Evolutionary conservation across 2,113 vertebrate species (phyloP).

Genomic region (Alouatta palliata): DNA sequence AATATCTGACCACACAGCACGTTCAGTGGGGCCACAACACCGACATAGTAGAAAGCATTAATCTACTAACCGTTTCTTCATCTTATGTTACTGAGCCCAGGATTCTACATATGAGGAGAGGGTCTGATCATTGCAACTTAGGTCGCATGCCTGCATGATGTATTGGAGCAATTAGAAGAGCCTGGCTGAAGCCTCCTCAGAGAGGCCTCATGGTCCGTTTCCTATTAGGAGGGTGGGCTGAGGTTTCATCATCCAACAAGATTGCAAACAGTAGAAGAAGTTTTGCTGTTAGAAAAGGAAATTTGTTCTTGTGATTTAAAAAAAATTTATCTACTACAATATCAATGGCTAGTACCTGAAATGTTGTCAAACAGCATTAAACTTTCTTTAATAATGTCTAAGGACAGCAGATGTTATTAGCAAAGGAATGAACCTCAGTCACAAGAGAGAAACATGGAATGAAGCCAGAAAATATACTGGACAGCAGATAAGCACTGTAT

Average conservation of each 20-base stretch:
- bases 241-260: background rate
- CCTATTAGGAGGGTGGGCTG: accelerated
- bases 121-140: background rate
- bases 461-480: background rate
- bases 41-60: background rate
- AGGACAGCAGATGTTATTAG: background rate
- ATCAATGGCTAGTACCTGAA: background rate
- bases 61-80: background rate
- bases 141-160: background rate
- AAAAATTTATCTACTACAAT: background rate
- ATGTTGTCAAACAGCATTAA: background rate
- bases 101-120: background rate
- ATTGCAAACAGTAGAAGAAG: background rate
- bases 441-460: background rate
- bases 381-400: background rate
- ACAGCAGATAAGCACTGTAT: background rate
- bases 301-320: background rate
- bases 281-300: background rate
- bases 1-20: too few relatives aligned
- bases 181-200: background rate
- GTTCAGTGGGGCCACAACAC: background rate
- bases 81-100: background rate
- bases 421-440: background rate
- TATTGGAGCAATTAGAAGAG: background rate
- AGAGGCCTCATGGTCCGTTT: background rate